These are phyloP conservation scores for Neodiprion lecontei DNA, from an alignment of 1,140 invertebrate genomes.

Conservation along the genomic window DNA sequence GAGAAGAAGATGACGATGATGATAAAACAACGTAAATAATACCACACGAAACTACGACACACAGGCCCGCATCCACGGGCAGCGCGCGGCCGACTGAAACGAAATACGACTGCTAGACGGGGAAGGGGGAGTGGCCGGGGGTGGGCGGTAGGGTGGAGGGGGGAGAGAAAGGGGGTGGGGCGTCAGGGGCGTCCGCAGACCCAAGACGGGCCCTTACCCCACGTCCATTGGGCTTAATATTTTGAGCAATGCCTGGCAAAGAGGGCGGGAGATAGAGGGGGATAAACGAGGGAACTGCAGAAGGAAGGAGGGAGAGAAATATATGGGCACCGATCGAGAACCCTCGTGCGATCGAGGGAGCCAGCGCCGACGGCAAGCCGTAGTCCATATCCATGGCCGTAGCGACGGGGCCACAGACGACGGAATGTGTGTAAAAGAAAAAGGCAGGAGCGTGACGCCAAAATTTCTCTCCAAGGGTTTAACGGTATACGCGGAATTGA, in stretches of 20 bases:
- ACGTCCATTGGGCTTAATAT: conserved; percentile 2
- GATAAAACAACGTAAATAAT: conserved; percentile 5
- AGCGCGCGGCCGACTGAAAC: conserved; percentile 51
- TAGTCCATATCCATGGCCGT: conserved; percentile 29
- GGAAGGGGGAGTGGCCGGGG: conserved; percentile 26
- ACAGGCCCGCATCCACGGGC: conserved; percentile 34
- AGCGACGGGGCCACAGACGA: conserved; percentile 1
- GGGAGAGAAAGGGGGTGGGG: conserved; percentile 17
- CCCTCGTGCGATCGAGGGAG: conserved; percentile 14
- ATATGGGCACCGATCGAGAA: conserved; percentile 10
- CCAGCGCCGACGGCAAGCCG: conserved; percentile 19
- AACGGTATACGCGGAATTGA: conserved; percentile 9
- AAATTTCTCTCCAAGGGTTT: neutral
- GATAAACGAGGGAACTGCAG: conserved; percentile 19
- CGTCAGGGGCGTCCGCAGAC: neutral
- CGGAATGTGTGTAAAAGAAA: conserved; percentile 32
- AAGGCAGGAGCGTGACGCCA: neutral
- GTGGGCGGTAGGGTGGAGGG: neutral
- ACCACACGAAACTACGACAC: conserved; percentile 11
- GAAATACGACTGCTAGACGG: conserved; percentile 29
- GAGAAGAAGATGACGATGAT: too few species aligned
- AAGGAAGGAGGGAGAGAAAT: conserved; percentile 23
- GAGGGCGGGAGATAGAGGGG: conserved; percentile 31
- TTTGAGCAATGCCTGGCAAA: neutral
- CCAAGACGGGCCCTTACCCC: conserved; percentile 8